phyloP scores from a whole-genome alignment of 2,888 invertebrate genomes.

The Macroteleia sp. region DNA sequence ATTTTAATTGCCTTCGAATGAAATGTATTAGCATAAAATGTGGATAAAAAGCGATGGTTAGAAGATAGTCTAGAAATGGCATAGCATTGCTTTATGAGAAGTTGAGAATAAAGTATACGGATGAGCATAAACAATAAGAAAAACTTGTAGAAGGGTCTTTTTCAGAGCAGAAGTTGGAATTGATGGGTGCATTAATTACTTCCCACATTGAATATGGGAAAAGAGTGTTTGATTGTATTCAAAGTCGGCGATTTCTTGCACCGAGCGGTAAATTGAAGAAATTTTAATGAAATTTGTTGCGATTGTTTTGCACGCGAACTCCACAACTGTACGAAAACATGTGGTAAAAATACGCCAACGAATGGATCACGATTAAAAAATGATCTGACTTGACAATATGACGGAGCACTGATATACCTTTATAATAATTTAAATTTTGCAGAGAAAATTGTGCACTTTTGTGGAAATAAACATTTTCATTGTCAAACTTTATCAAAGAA shows the following conservation, averaged over 20 bases:
- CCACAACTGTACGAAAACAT: too few relatives aligned
- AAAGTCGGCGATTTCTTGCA: conserved; percentile 22
- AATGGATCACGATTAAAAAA: too few relatives aligned
- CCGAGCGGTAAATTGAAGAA: conserved; percentile 35
- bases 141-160: conserved; percentile 27
- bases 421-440: neutral
- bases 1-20: too few relatives aligned
- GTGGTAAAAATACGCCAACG: too few relatives aligned
- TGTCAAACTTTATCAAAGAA: conserved; percentile 34
- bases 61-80: conserved; percentile 14
- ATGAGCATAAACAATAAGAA: conserved; percentile 45
- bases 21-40: too few relatives aligned
- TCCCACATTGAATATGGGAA: conserved; percentile 52
- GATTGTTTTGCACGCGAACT: too few relatives aligned
- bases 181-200: conserved; percentile 59
- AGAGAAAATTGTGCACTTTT: conserved; percentile 1
- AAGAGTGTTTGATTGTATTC: conserved; percentile 48
- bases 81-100: conserved; percentile 38
- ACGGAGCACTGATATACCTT: too few relatives aligned
- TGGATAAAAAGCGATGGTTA: neutral
- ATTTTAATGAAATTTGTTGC: conserved; percentile 24
- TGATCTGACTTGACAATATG: too few relatives aligned
- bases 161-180: conserved; percentile 34
- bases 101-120: conserved; percentile 22
- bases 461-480: conserved; percentile 25